These are phyloP conservation scores for Huso huso DNA, from an alignment of 2,797 vertebrate genomes.

Conservation along the genomic window DNA sequence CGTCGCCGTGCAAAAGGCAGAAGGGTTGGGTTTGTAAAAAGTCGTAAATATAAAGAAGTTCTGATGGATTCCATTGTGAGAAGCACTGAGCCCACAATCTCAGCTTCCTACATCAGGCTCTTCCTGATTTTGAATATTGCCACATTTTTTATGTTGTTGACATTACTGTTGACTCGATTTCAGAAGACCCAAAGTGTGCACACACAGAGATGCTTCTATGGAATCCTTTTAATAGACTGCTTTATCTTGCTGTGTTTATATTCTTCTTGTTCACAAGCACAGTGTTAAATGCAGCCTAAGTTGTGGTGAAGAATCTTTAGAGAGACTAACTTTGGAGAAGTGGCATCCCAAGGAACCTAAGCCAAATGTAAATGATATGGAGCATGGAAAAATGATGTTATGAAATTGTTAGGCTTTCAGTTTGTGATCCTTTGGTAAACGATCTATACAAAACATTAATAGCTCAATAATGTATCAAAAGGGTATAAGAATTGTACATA, in stretches of 20 bases:
- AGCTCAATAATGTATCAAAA: too few relatives aligned
- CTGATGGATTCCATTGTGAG: slow-evolving; percentile 54
- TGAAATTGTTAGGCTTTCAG: too few relatives aligned
- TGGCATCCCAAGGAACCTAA: too few relatives aligned
- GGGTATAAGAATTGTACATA: too few relatives aligned
- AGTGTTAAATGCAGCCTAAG: slow-evolving; percentile 59
- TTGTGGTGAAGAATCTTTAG: too few relatives aligned
- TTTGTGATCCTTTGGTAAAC: too few relatives aligned
- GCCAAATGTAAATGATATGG: too few relatives aligned
- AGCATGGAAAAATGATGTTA: too few relatives aligned
- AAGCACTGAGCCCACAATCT: slow-evolving; percentile 54
- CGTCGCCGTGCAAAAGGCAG: slow-evolving; percentile 60
- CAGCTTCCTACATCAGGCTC: slow-evolving; percentile 78
- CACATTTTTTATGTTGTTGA: slow-evolving; percentile 86
- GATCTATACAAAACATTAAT: too few relatives aligned
- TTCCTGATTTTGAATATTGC: slow-evolving; percentile 89
- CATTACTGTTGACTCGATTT: slow-evolving; percentile 79
- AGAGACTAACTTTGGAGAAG: too few relatives aligned
- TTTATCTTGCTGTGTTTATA: slow-evolving; percentile 88
- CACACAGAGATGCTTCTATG: slow-evolving; percentile 84
- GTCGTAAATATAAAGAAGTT: slow-evolving; percentile 59
- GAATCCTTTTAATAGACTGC: slow-evolving; percentile 80
- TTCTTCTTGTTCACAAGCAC: slow-evolving; percentile 83
- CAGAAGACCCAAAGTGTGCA: slow-evolving; percentile 81
- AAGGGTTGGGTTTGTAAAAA: slow-evolving; percentile 51